A percentile compares a stretch with the other conserved stretches of the same genome.
These are phyloP conservation scores for Onchidella celtica DNA, from an alignment of 2,888 invertebrate genomes.

Conservation along the genomic window DNA sequence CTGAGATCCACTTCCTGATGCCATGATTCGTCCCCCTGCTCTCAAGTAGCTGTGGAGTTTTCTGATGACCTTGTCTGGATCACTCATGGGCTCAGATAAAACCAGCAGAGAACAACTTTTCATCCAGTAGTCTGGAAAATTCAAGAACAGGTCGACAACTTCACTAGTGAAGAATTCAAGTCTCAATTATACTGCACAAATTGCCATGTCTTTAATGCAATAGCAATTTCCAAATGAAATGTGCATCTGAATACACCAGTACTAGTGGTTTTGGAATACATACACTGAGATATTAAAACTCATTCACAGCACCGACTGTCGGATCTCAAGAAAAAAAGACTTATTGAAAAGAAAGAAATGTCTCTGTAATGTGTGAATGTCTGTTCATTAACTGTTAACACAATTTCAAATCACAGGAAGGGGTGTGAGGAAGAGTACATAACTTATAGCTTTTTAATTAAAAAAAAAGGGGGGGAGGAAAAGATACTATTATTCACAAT, in stretches of 20 bases:
- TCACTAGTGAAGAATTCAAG: background rate
- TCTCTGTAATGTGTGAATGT: too few relatives aligned
- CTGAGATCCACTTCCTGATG: slow-evolving; percentile 8
- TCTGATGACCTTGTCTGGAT: background rate
- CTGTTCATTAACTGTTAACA: too few relatives aligned
- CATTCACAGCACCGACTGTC: background rate
- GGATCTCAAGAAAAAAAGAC: too few relatives aligned
- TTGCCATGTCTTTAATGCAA: background rate
- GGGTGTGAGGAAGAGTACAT: too few relatives aligned
- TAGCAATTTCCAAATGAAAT: background rate
- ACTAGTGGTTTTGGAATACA: background rate
- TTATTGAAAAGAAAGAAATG: too few relatives aligned
- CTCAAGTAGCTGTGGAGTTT: slow-evolving; percentile 11
- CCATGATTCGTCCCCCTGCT: slow-evolving; percentile 27
- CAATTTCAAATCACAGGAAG: too few relatives aligned
- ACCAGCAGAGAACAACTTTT: slow-evolving; percentile 37
- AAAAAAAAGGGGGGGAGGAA: too few relatives aligned
- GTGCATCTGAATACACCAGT: background rate
- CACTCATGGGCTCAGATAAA: slow-evolving; percentile 13
- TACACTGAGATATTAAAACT: background rate
- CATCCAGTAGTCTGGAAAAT: slow-evolving; percentile 44
- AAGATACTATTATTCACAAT: too few relatives aligned
- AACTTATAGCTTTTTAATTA: too few relatives aligned
- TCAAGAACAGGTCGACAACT: background rate
- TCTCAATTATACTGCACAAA: background rate